Percentiles rank a stretch among this genome's conserved stretches.
Conservation (phyloP, 2,797 vertebrate species). For the Dipus sagitta region DNA sequence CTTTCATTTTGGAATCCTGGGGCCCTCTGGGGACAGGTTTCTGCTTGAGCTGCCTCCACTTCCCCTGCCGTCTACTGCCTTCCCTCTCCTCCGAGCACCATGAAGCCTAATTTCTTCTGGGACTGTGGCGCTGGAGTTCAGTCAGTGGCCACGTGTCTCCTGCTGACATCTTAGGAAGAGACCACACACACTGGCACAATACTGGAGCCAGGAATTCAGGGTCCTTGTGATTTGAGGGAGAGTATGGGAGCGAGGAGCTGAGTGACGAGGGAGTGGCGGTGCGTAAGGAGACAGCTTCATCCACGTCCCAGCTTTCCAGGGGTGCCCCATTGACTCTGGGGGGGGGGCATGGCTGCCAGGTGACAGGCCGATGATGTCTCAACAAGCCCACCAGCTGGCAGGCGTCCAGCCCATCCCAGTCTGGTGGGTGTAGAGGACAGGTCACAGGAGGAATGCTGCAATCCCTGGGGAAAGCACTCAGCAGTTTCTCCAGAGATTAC, state of each 20-base stretch:
- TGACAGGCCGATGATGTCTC: too few species aligned
- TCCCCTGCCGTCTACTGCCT: not conserved
- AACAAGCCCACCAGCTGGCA: not conserved
- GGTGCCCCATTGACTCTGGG: too few species aligned
- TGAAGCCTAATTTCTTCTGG: not conserved
- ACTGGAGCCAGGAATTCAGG: not conserved
- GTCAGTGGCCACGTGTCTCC: too few species aligned
- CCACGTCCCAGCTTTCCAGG: not conserved
- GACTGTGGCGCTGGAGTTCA: not conserved
- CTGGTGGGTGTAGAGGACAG: not conserved
- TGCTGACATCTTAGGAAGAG: too few species aligned
- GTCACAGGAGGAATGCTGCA: not conserved
- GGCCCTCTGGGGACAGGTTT: too few species aligned
- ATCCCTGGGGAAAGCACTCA: not conserved
- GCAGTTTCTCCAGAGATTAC: not conserved
- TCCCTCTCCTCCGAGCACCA: not conserved
- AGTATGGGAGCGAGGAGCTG: too few species aligned
- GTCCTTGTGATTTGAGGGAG: too few species aligned
- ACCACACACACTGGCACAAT: too few species aligned
- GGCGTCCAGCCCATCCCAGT: not conserved
- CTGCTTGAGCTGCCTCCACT: not conserved
- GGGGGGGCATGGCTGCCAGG: not conserved
- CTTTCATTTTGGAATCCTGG: too few species aligned
- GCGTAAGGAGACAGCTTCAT: too few species aligned
- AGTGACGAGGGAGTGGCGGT: too few species aligned